These are phyloP conservation scores for Lithophane semibrunnea DNA, from an alignment of 2,888 invertebrate genomes.

Conservation along the genomic window DNA sequence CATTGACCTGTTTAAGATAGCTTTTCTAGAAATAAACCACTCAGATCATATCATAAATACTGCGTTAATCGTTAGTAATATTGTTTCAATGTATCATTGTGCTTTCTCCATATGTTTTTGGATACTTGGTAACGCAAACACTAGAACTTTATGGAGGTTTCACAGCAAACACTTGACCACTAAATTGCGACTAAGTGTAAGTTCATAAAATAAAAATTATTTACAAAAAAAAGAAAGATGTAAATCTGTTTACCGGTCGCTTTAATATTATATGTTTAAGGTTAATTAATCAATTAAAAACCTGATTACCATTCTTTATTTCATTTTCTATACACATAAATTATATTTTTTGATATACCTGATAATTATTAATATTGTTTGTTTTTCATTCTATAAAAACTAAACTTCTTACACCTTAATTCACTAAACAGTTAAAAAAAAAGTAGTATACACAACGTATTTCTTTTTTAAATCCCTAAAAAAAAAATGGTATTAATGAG, in stretches of 20 bases:
- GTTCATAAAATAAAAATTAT: constrained; percentile 22
- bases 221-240: background rate
- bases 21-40: constrained; percentile 65
- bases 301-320: too few relatives aligned
- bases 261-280: constrained; percentile 14
- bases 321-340: too few relatives aligned
- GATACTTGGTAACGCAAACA: constrained; percentile 83
- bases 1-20: constrained; percentile 77
- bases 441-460: too few relatives aligned
- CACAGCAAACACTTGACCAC: constrained; percentile 42
- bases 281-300: constrained; percentile 16
- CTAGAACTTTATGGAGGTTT: constrained; percentile 79
- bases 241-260: background rate
- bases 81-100: constrained; percentile 81
- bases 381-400: too few relatives aligned
- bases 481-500: too few relatives aligned
- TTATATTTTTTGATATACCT: too few relatives aligned
- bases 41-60: constrained; percentile 49
- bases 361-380: background rate
- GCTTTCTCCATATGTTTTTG: constrained; percentile 82
- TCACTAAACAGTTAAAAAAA: too few relatives aligned
- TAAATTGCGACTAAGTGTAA: constrained; percentile 49
- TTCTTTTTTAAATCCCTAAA: too few relatives aligned
- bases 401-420: too few relatives aligned
- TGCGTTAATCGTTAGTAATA: constrained; percentile 66